Evolutionary conservation across 2,113 vertebrate genomes (phyloP).

Genomic region (Bos taurus): ARS-UCD2.0 NC_037354.1:1614001-1614500

Average conservation of each 20-base stretch:
- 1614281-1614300: not conserved
- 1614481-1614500: not conserved
- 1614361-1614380: accelerated
- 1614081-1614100: too few species aligned
- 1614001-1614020: too few species aligned
- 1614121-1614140: not conserved
- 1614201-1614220: not conserved
- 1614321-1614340: not conserved
- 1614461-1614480: not conserved
- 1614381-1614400: not conserved
- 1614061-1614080: too few species aligned
- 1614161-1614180: not conserved
- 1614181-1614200: not conserved
- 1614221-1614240: not conserved
- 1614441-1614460: not conserved
- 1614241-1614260: not conserved
- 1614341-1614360: not conserved
- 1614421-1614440: not conserved
- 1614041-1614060: too few species aligned
- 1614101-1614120: not conserved
- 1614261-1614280: not conserved
- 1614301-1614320: not conserved
- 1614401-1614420: not conserved
- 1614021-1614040: too few species aligned
- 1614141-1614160: too few species aligned